Base-by-base conservation (phyloP, 2,797 vertebrate genomes). In the Fistularia commersonii region DNA sequence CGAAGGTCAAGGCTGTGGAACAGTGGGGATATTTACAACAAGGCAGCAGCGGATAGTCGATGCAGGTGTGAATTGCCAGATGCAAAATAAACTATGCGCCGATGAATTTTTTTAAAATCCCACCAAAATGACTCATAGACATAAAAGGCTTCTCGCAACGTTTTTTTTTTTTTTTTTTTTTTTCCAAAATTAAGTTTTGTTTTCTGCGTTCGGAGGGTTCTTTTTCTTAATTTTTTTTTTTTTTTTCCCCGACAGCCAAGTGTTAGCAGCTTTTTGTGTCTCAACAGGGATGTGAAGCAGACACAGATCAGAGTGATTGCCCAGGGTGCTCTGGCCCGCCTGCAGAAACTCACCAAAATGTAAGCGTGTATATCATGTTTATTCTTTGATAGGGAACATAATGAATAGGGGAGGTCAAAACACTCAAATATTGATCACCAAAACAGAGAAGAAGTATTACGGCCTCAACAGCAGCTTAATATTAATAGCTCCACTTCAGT, bases 1-100 rank as follows among this genome's bases (percentile, higher is more conserved):
- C 14, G 31, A 72, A 78, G 77, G 82, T 79, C 83, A 81, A 85
- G 81, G 81, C 60, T 74, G 39, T 38, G 52, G 66, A 67, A 71
- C 64, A 61, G 47, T 13, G 13, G 42, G 44, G 60, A 51, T 65
- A 49, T 67, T 67, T 65, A 49, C 61, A 61, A 74, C 61, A 52
- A 72, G 51, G 51, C 57, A 32, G 74, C 39, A 38, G 36, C 1
- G 35, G 32, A 56, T 33, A 31, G 51, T 7, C 40, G 2, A 43
- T 51, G 48, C 46, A 51, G 37, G 50, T 34, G 41, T 12, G 31
- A 54, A 14, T 46, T 5, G 3, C 10, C 51, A 57, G 15, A 64
- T 32, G 38, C 48, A 23, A 37, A 64, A 51, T 35, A 11, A 65
- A 7, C 12, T 49, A 31, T n/a, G 32, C 3, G 35, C 38, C 35